phyloP scores from a whole-genome alignment of 2,888 invertebrate species.

The Ophonus ardosiacus region DNA sequence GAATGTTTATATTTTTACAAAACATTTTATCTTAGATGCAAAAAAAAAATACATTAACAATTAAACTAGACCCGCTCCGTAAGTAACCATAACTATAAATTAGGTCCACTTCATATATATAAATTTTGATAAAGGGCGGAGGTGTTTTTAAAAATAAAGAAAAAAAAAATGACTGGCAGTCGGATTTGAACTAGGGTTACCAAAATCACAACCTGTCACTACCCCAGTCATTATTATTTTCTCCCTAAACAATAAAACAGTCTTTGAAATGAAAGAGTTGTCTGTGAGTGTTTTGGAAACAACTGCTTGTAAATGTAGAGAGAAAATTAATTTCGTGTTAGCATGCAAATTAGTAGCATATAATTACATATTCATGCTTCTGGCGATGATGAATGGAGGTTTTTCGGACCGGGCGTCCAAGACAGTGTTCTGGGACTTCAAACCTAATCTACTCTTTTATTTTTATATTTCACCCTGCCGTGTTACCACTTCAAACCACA shows the following conservation, averaged over 20 bases:
- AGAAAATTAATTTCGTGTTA: conserved; percentile 46
- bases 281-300: conserved; percentile 1
- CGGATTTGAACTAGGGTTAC: too few relatives aligned
- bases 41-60: too few relatives aligned
- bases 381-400: conserved; percentile 12
- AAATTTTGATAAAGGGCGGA: too few relatives aligned
- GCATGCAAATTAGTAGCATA: conserved; percentile 36
- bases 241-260: not conserved
- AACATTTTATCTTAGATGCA: too few relatives aligned
- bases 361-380: conserved; percentile 46
- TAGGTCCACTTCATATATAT: too few relatives aligned
- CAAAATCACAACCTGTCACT: not conserved
- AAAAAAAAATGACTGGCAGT: too few relatives aligned
- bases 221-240: not conserved
- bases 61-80: too few relatives aligned
- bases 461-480: conserved; percentile 23
- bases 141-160: too few relatives aligned
- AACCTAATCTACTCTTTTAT: conserved; percentile 10
- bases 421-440: not conserved
- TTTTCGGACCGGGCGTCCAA: conserved; percentile 12
- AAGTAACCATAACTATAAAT: too few relatives aligned
- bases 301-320: conserved; percentile 36
- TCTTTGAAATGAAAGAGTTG: not conserved
- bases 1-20: too few relatives aligned
- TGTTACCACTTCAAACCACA: not conserved